Evolutionary conservation across 1,140 invertebrate species (phyloP), one percentile per base, ranked within the genome.

Genomic region (Teleopsis dalmanni): DNA sequence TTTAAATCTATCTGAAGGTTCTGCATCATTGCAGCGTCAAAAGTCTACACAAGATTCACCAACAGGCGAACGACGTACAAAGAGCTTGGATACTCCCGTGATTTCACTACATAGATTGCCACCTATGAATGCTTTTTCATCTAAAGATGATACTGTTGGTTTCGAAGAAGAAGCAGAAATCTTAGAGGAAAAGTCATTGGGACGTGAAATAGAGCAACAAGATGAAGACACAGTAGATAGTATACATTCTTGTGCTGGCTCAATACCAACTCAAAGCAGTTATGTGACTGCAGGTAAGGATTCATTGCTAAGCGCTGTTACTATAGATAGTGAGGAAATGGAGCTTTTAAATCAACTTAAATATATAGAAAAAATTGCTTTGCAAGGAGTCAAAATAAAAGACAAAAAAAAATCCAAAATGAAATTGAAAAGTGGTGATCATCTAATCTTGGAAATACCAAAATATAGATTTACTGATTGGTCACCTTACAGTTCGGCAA

Each of bases 141-240:
- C 85, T 47, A 89, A 89, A 70, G 88, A 91, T 70, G 87, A 91
- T 62, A 91, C 87, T 0, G 79, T 91, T 1, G 83, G 81, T 47
- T 75, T 75, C 29, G 81, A 83, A 52, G 78, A 84, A 60, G 76
- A 81, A 60, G 81, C 82, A 14, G 76, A 79, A 48, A 76, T 80
- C 47, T 75, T 82, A 19, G 76, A 77, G 60, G 75, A 80, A 55
- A 79, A 79, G 52, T 62, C 75, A 0, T 55, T 79, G 22, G 55
- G 59, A 36, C 55, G 55, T 0, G 43, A 53, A 2, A 35, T 21
- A 35, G 33, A 25, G 5, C 19, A 26, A 3, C 52, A 54, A 19
- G 64, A 65, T 16, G 66, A 70, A 10, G 66, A 70, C 22, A 55
- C 53, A 3, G 63, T 58, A 2, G 63, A 69, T 29, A 69, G 65